Evolutionary conservation across 1,140 invertebrate species (phyloP).

Genomic region (Drosophila kanapiae): DNA sequence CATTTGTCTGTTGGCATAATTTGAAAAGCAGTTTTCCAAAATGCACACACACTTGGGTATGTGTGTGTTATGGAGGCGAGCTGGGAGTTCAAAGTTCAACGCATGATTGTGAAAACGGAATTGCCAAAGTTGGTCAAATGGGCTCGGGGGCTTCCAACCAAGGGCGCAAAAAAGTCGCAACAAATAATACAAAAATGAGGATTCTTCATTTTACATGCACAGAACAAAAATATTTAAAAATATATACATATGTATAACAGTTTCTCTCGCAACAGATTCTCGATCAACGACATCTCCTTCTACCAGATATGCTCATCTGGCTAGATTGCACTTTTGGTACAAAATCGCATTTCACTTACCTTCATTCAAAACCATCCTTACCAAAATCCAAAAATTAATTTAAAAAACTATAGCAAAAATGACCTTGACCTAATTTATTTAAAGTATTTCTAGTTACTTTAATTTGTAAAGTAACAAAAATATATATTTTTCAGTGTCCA

Average conservation of each 20-base stretch:
- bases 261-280: too few species aligned
- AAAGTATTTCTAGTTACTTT: too few species aligned
- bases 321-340: too few species aligned
- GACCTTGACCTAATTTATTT: too few species aligned
- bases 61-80: conserved; percentile 12
- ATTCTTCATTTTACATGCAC: conserved; percentile 15
- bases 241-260: too few species aligned
- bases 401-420: too few species aligned
- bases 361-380: too few species aligned
- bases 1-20: conserved; percentile 77
- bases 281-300: too few species aligned
- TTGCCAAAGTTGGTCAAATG: conserved; percentile 70
- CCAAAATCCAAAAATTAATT: too few species aligned
- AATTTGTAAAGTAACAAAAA: too few species aligned
- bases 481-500: conserved; percentile 8
- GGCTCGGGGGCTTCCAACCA: conserved; percentile 12
- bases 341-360: too few species aligned
- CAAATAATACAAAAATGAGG: not conserved
- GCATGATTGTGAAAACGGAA: conserved; percentile 82
- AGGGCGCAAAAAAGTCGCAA: conserved; percentile 54
- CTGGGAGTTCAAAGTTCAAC: conserved; percentile 78
- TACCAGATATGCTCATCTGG: too few species aligned
- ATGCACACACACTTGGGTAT: conserved; percentile 46
- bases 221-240: not conserved
- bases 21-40: conserved; percentile 74